Evolutionary conservation across 2,797 vertebrate genomes (phyloP), one percentile per base, ranked within the genome.

Genomic region (Chelmon rostratus): DNA sequence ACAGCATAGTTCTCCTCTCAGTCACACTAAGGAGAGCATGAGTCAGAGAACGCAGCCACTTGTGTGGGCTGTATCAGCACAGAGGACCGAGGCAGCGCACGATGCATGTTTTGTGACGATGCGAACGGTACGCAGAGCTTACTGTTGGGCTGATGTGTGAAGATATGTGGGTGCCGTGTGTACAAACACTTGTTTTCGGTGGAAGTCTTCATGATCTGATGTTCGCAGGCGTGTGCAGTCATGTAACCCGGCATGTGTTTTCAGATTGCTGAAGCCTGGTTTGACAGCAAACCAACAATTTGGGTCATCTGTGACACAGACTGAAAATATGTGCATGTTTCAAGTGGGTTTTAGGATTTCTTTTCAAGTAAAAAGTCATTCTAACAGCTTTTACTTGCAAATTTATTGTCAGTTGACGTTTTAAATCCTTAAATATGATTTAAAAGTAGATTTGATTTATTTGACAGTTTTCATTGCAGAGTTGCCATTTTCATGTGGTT

Each of bases 251-350:
- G n/a, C 57, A 25, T 92, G 83, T 86, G 75, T 79, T 89, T 89
- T 77, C 54, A 79, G 80, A 86, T 91, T 63, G 88, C 83, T 90
- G 84, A 77, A 82, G 89, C 85, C 73, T 81, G 85, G 7, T 78
- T 73, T 92, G 83, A 83, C 86, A 87, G 86, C 82, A 81, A 83
- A 85, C 83, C 70, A 66, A 80, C 76, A 88, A 90, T 94, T 85
- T 88, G 54, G 76, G 71, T 85, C 37, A 82, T 78, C 64, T 73
- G 28, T 42, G 77, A 78, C 76, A 62, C 23, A 53, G 72, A 79
- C 62, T 67, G 76, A 81, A 86, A 63, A 68, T 65, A 66, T 71
- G 61, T 54, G 21, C 53, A 73, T 63, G 53, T 79, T 54, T 71
- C 37, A 73, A 72, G 61, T 64, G 49, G 38, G 38, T 54, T 68